Evolutionary conservation across 2,888 invertebrate species (phyloP), one percentile per base, ranked within the genome.

Genomic region (Odontocerum albicorne): DNA sequence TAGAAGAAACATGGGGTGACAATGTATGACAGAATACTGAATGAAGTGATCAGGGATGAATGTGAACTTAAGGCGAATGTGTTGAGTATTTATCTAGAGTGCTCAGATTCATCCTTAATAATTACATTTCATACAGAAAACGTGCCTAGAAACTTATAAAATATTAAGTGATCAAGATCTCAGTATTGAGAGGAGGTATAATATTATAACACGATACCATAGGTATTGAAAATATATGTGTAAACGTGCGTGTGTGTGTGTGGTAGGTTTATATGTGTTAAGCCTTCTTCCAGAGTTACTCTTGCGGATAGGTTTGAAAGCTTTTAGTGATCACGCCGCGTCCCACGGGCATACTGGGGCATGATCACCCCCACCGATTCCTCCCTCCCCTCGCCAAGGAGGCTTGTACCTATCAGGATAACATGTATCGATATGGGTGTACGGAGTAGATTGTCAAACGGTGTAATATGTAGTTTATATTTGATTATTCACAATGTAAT

Each of bases 251-350:
- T 12, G 15, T 22, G 16, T 45, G 27, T 17, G 17, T 12, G 21
- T 40, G 16, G n/a, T n/a, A n/a, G n/a, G n/a, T n/a, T n/a, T n/a
- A n/a, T 32, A 40, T 40, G 49, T 49, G 47, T 47, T 15, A 39
- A 22, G 39, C 27, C 32, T 50, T 50, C 53, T 49, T 36, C 38
- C 53, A 43, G 49, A 49, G 53, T 49, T 49, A 57, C 49, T 57
- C 53, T 53, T 49, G 59, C 55, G 59, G 51, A 59, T 59, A 55
- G 60, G 53, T 60, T 46, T 60, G 60, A 60, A 60, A 60, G 60
- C 60, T 60, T 60, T 60, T 60, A 60, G 60, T 60, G 60, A 60
- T 60, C 60, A 60, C 60, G 42, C 50, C 45, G 49, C 19, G 57
- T 60, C 60, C 60, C 60, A 52, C 50, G 60, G 60, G 60, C 49